Conservation (phyloP, 2,888 invertebrate genomes). For the Oeneis ivallda region DNA sequence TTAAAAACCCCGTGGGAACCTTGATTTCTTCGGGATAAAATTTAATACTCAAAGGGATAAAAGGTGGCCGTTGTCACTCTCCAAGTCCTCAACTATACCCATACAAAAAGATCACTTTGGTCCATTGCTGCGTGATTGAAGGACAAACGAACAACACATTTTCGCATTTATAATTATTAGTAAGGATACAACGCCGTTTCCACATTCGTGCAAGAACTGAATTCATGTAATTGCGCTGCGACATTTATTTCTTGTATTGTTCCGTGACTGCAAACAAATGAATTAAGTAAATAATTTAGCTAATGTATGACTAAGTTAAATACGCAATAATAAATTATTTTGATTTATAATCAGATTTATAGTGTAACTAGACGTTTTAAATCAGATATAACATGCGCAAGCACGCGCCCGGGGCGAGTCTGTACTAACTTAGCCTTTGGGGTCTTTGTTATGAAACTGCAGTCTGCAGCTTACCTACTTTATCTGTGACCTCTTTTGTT, state of each 20-base stretch:
- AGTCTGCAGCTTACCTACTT: no score
- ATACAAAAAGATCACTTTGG: no score
- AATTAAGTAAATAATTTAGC: background rate
- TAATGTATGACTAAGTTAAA: slow-evolving; percentile 11
- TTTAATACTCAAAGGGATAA: no score
- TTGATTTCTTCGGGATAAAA: no score
- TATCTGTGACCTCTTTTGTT: slow-evolving; percentile 33
- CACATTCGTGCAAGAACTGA: background rate
- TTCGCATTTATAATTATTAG: no score
- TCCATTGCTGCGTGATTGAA: no score
- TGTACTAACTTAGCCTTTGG: slow-evolving; percentile 42
- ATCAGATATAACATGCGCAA: slow-evolving; percentile 46
- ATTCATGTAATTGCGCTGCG: background rate
- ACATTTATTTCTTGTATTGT: background rate
- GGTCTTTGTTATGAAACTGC: slow-evolving; percentile 35
- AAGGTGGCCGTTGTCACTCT: no score
- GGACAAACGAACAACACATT: no score
- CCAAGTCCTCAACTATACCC: no score
- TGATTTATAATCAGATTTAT: slow-evolving; percentile 29
- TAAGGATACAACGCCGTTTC: background rate
- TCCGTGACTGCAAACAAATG: slow-evolving; percentile 17
- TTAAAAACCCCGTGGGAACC: no score
- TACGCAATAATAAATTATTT: slow-evolving; percentile 27
- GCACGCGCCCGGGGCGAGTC: slow-evolving; percentile 52
- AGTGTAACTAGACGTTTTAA: slow-evolving; percentile 36